Evolutionary conservation across 92 coral and sea anemone species (phyloP).

Genomic region (Bergia sp.): DNA sequence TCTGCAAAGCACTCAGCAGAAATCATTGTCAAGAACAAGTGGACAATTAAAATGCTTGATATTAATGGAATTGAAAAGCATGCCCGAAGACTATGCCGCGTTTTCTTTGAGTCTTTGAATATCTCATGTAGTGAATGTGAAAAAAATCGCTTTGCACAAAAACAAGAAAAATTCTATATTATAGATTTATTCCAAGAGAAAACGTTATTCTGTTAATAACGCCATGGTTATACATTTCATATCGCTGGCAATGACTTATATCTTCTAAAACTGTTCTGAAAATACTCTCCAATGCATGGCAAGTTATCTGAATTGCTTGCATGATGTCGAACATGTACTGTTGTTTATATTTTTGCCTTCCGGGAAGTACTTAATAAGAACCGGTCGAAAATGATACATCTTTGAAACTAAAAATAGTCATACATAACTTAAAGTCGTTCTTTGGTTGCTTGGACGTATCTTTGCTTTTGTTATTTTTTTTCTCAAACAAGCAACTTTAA

Average conservation of each 20-base stretch:
- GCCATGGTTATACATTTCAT: background rate
- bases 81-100: background rate
- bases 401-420: background rate
- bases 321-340: background rate
- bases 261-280: background rate
- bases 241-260: background rate
- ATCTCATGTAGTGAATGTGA: background rate
- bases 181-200: background rate
- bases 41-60: background rate
- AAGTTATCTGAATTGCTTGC: background rate
- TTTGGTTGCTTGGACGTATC: background rate
- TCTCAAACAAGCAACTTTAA: background rate
- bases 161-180: too few relatives aligned
- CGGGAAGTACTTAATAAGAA: background rate
- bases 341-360: background rate
- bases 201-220: background rate
- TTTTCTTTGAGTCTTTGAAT: background rate
- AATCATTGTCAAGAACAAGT: too few relatives aligned
- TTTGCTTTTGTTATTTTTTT: background rate
- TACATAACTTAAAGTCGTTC: too few relatives aligned
- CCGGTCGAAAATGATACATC: background rate
- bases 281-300: background rate
- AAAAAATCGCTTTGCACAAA: background rate
- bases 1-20: too few relatives aligned
- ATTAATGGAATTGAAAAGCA: background rate